Evolutionary conservation across 2,113 vertebrate genomes (phyloP), one percentile per base, ranked within the genome.

Genomic region (Scophthalmus maximus): DNA sequence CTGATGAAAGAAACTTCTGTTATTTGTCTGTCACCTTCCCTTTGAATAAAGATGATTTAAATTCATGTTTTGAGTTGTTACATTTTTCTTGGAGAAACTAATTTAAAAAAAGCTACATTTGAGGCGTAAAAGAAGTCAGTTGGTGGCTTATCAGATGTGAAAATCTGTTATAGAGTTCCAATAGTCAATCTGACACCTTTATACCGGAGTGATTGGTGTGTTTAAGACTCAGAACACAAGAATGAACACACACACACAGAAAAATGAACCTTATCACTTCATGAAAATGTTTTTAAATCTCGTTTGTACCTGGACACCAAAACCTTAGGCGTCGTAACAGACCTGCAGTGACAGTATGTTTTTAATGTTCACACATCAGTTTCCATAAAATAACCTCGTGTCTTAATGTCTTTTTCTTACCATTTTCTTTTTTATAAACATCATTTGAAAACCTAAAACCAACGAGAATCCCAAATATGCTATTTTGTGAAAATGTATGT

Each of bases 11-110:
- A 9, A 40, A 15, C 57, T 68, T 36, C 8, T 44, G 42, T 44
- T n/a, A 1, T 68, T 58, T 49, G 22, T 44, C 0, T 49, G 26
- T 34, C 8, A 29, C 18, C 3, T 47, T 42, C 12, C 40, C 10
- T 57, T 27, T 78, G 3, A 87, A 86, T 87, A 81, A 87, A 83
- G 51, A 66, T 40, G 18, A 68, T 58, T n/a, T 36, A 62, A 69
- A 71, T 62, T 2, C 5, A 64, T 7, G 10, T 63, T 30, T 77
- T 68, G 3, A 27, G 27, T 78, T 53, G n/a, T 10, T 58, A 5
- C 0, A 14, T 61, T 76, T 78, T 73, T 56, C 4, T 56, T 49
- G 1, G 0, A 6, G 49, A 58, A 73, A 4, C 0, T 18, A 36
- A 18, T 27, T 1, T 5, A 12, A 51, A 55, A 51, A 55, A 26